Evolutionary conservation across 1,140 invertebrate species (phyloP), one percentile per base, ranked within the genome.

Genomic region (Magallana angulata): DNA sequence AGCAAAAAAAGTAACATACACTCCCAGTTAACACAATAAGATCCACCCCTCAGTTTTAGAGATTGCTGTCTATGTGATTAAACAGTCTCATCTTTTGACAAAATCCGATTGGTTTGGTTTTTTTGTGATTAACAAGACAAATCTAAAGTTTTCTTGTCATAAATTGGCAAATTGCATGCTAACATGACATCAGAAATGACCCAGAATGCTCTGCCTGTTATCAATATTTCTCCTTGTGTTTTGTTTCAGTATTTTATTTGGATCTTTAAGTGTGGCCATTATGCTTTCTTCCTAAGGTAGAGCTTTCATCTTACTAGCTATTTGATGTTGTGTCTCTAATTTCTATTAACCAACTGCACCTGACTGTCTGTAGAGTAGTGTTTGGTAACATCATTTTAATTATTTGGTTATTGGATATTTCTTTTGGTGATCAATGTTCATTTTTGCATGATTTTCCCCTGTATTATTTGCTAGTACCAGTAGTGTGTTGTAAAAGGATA

Each of bases 181-280:
- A 76, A 12, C 24, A 36, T 76, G 36, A 48, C 68, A 76, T 30
- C 24, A 76, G 68, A 76, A 76, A 76, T 76, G 24, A 76, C 68
- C 68, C 68, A 76, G 68, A 76, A 36, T 76, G 68, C 68, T 76
- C 68, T 30, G 68, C 24, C 24, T 76, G 68, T 76, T 30, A 76
- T 76, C 68, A 62, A 62, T 30, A 60, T 84, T 84, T 84, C 58
- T 59, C 24, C 82, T 60, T 84, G 56, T 60, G 30, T 36, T 84
- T 84, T 84, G 24, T 84, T 84, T 59, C 82, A 84, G 82, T 84
- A 30, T 84, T 84, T 84, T 84, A 84, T 84, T 84, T 84, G 82
- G 82, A 84, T 62, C 57, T 84, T 57, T 84, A 76, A 84, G 82
- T 62, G 57, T 84, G 82, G 82, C 82, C 57, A 56, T 82, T 84